Conservation (phyloP, 2,113 vertebrate genomes). For the Lontra canadensis region DNA sequence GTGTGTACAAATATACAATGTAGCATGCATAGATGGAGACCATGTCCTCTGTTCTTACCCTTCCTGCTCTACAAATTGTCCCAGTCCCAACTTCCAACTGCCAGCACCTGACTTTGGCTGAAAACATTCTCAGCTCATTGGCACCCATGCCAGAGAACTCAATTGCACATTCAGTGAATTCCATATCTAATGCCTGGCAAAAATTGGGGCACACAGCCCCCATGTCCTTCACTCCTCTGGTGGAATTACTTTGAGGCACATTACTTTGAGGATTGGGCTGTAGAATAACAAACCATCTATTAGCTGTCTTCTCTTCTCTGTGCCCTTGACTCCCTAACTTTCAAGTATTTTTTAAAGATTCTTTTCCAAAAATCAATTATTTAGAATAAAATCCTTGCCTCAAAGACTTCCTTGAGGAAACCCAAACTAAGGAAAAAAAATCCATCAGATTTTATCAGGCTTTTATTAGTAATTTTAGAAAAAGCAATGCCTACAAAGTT, state of each 20-base stretch:
- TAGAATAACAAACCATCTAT: neutral
- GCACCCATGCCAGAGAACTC: neutral
- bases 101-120: neutral
- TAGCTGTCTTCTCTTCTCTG: neutral
- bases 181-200: neutral
- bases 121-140: neutral
- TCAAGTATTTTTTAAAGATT: neutral
- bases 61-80: neutral
- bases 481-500: neutral
- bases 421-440: neutral
- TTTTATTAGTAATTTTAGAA: neutral
- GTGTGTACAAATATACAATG: neutral
- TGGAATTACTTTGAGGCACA: neutral
- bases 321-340: neutral
- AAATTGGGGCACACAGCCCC: neutral
- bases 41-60: accelerated
- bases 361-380: neutral
- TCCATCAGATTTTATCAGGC: neutral
- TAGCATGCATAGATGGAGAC: neutral
- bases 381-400: neutral
- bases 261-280: neutral
- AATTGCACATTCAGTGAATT: neutral
- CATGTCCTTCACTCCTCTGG: neutral
- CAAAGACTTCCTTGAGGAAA: neutral
- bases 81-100: neutral